Evolutionary conservation across 2,888 invertebrate genomes (phyloP).

Genomic region (Orthonychiurus folsomi): DNA sequence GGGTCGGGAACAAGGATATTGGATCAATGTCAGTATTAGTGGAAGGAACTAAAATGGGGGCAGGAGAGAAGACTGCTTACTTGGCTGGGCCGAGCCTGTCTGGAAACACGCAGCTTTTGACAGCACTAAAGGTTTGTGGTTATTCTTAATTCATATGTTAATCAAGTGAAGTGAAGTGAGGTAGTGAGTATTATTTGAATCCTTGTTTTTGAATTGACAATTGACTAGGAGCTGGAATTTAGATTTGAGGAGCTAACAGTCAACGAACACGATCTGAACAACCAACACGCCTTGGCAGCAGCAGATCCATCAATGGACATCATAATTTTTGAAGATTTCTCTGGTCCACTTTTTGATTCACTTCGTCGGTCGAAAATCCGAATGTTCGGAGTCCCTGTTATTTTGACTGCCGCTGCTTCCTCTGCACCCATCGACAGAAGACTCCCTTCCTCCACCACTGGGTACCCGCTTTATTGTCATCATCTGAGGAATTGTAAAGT

Average conservation of each 20-base stretch:
- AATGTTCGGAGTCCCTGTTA: conserved; percentile 36
- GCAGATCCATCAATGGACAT: not conserved
- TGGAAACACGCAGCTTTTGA: conserved; percentile 18
- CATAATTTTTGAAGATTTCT: conserved; percentile 36
- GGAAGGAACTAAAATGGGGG: no score
- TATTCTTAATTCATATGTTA: not conserved
- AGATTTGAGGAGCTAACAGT: not conserved
- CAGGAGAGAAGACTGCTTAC: conserved; percentile 19
- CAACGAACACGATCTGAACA: no score
- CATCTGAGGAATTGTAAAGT: conserved; percentile 30
- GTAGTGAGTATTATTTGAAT: not conserved
- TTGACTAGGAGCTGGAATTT: not conserved
- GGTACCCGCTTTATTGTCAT: conserved; percentile 35
- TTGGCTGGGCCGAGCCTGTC: conserved; percentile 20
- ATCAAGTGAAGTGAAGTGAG: no score
- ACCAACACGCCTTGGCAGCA: not conserved
- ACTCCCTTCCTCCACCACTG: conserved; percentile 23
- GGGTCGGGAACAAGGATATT: no score
- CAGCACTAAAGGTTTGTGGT: conserved; percentile 25
- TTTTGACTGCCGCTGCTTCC: conserved; percentile 22
- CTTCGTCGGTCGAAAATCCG: conserved; percentile 26
- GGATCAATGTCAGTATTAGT: no score
- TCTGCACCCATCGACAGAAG: conserved; percentile 23
- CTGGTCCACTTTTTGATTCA: conserved; percentile 33
- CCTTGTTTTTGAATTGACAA: not conserved